These are phyloP conservation scores for Gobiocypris rarus DNA, from an alignment of 2,113 vertebrate species.

Conservation along the genomic window DNA sequence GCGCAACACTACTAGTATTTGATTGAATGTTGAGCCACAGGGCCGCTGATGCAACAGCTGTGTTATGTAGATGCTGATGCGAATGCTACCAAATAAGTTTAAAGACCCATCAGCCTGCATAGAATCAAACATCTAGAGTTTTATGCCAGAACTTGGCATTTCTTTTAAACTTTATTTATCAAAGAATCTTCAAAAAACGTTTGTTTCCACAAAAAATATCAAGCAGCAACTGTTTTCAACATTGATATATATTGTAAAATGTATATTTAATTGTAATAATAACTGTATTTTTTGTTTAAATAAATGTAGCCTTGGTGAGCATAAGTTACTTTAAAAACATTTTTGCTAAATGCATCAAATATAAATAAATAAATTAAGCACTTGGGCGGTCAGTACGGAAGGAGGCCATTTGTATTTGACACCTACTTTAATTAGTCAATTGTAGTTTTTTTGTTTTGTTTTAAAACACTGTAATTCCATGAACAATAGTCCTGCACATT, in stretches of 20 bases:
- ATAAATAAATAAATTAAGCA: not conserved
- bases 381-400: not conserved
- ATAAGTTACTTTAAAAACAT: too few relatives aligned
- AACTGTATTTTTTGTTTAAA: too few relatives aligned
- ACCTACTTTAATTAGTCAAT: not conserved
- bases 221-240: not conserved
- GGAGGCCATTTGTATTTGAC: not conserved
- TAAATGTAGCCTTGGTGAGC: too few relatives aligned
- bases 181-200: not conserved
- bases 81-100: too few relatives aligned
- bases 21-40: too few relatives aligned
- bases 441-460: not conserved
- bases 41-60: too few relatives aligned
- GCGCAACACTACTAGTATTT: too few relatives aligned
- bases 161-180: not conserved
- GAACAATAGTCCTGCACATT: not conserved
- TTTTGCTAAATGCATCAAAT: not conserved
- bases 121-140: too few relatives aligned
- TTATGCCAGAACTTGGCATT: too few relatives aligned
- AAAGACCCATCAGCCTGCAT: too few relatives aligned
- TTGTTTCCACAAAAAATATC: not conserved
- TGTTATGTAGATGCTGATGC: too few relatives aligned
- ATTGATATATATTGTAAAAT: not conserved
- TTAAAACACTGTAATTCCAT: not conserved
- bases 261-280: too few relatives aligned